phyloP scores from a whole-genome alignment of 1,140 invertebrate species.

The Triops longicaudatus region DNA sequence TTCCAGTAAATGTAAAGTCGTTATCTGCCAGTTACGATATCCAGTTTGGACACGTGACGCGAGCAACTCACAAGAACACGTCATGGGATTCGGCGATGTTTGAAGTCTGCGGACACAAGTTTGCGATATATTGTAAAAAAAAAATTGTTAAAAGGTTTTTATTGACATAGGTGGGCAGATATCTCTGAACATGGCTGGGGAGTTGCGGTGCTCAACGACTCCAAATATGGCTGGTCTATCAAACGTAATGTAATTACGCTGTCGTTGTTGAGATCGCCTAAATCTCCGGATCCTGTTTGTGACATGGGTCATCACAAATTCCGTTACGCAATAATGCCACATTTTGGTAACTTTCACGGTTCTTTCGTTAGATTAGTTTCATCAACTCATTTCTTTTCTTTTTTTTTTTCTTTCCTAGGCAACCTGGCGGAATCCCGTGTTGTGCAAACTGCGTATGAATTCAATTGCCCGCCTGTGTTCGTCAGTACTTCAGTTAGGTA shows the following conservation, averaged over 20 bases:
- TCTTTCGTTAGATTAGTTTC: neutral
- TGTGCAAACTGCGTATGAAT: slow-evolving; percentile 28
- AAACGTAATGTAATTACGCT: slow-evolving; percentile 41
- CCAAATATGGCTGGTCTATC: slow-evolving; percentile 47
- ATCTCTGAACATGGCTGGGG: slow-evolving; percentile 45
- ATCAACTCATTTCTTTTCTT: neutral
- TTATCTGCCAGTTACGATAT: slow-evolving; percentile 44
- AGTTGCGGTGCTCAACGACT: slow-evolving; percentile 47
- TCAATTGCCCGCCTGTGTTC: slow-evolving; percentile 30
- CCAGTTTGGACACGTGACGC: slow-evolving; percentile 44
- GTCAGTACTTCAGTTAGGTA: neutral
- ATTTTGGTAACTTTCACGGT: slow-evolving; percentile 38
- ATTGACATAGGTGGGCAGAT: slow-evolving; percentile 44
- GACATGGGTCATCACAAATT: slow-evolving; percentile 46
- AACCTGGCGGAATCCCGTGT: slow-evolving; percentile 16
- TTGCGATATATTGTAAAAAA: neutral
- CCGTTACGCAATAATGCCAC: slow-evolving; percentile 46
- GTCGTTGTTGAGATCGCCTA: slow-evolving; percentile 45
- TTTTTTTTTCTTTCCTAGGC: slow-evolving; percentile 17
- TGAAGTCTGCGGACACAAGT: slow-evolving; percentile 48
- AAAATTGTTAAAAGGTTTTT: neutral
- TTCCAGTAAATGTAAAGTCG: slow-evolving; percentile 41
- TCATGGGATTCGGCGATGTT: slow-evolving; percentile 49
- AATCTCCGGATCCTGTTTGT: slow-evolving; percentile 44
- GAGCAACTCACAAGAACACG: slow-evolving; percentile 47